phyloP scores from a whole-genome alignment of 2,113 vertebrate genomes.

The Agapornis roseicollis region DNA sequence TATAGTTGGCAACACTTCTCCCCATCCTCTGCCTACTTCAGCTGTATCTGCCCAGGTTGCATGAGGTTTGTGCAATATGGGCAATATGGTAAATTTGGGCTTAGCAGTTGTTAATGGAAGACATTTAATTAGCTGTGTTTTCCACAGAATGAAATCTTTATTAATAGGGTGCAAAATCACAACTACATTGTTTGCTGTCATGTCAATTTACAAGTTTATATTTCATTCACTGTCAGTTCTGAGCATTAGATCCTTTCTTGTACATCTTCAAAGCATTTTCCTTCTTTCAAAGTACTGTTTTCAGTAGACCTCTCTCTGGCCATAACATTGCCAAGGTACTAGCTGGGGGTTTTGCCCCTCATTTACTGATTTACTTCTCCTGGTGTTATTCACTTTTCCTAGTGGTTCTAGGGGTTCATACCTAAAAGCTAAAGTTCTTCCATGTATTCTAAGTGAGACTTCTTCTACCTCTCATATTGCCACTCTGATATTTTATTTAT shows the following conservation, averaged over 20 bases:
- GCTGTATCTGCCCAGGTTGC: neutral
- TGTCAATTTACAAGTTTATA: neutral
- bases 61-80: neutral
- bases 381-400: neutral
- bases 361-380: neutral
- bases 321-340: neutral
- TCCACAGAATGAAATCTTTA: neutral
- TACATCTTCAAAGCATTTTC: neutral
- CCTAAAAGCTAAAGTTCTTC: neutral
- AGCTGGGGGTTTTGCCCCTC: fast-evolving
- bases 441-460: fast-evolving
- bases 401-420: neutral
- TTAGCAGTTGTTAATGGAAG: neutral
- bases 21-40: neutral
- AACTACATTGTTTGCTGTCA: neutral
- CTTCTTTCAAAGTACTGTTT: neutral
- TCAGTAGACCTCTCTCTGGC: neutral
- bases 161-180: neutral
- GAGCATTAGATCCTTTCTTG: neutral
- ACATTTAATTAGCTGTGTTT: neutral
- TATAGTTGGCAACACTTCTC: neutral
- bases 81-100: neutral
- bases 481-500: neutral
- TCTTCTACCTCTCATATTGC: fast-evolving
- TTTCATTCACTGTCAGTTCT: constrained; percentile 18